These are phyloP conservation scores for Drosophila sp. DNA, from an alignment of 1,140 invertebrate species.

Conservation along the genomic window DNA sequence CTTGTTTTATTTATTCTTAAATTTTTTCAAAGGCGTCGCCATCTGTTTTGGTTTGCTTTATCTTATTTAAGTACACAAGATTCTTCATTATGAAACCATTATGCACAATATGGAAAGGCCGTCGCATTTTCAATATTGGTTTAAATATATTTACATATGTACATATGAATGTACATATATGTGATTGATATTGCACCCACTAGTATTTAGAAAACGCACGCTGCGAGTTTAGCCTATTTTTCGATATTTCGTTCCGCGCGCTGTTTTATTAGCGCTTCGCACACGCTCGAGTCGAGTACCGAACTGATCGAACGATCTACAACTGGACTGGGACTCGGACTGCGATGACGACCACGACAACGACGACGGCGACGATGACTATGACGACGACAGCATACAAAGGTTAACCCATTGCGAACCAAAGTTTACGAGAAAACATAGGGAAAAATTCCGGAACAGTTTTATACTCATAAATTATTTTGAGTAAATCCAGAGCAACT, in stretches of 20 bases:
- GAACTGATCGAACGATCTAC: conserved; percentile 58
- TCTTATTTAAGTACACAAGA: conserved; percentile 21
- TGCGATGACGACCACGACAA: conserved; percentile 23
- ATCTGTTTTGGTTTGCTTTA: conserved; percentile 20
- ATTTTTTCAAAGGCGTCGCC: neutral
- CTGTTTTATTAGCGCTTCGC: conserved; percentile 49
- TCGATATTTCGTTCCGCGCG: conserved; percentile 34
- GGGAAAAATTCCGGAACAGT: too few relatives aligned
- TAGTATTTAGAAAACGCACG: conserved; percentile 26
- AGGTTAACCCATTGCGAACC: neutral
- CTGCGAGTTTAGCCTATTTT: conserved; percentile 23
- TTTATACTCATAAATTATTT: too few relatives aligned
- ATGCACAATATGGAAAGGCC: conserved; percentile 31
- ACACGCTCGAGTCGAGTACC: conserved; percentile 66
- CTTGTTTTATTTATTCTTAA: conserved; percentile 22
- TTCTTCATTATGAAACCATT: conserved; percentile 9
- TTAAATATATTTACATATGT: conserved; percentile 20
- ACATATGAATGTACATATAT: neutral
- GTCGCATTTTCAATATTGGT: conserved; percentile 30
- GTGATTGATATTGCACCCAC: neutral
- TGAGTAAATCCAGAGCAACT: too few relatives aligned
- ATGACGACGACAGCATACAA: neutral
- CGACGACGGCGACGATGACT: conserved; percentile 7
- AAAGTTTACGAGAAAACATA: neutral
- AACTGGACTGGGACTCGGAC: conserved; percentile 14